A percentile compares a stretch with the other conserved stretches of the same genome.
Evolutionary conservation across 2,888 invertebrate genomes (phyloP).

Genomic region (Chymomyza amoena): DNA sequence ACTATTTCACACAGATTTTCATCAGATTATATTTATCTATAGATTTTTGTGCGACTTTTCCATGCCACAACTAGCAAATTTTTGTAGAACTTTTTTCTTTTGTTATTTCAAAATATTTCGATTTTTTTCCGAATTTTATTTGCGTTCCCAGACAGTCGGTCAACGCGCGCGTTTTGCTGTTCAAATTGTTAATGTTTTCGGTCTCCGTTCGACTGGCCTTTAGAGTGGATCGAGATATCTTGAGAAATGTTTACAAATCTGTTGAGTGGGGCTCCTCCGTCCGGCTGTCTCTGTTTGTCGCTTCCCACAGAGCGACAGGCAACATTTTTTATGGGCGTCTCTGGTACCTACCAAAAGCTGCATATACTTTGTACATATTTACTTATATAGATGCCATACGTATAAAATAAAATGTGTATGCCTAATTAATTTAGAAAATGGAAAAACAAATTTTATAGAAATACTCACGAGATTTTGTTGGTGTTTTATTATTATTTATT

Average conservation of each 20-base stretch:
- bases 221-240: slow-evolving; percentile 33
- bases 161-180: slow-evolving; percentile 47
- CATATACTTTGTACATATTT: slow-evolving; percentile 14
- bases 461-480: neutral
- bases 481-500: too few relatives aligned
- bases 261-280: slow-evolving; percentile 53
- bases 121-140: neutral
- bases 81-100: neutral
- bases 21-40: neutral
- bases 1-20: slow-evolving; percentile 1
- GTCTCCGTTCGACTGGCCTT: slow-evolving; percentile 30
- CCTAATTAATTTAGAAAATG: slow-evolving; percentile 24
- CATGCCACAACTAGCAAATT: neutral
- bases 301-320: slow-evolving; percentile 21
- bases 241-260: slow-evolving; percentile 66
- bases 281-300: slow-evolving; percentile 17
- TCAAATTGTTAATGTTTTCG: slow-evolving; percentile 58
- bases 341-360: slow-evolving; percentile 25
- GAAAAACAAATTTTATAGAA: slow-evolving; percentile 27
- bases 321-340: slow-evolving; percentile 51
- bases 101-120: neutral
- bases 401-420: slow-evolving; percentile 14
- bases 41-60: neutral
- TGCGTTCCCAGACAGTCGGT: slow-evolving; percentile 7
- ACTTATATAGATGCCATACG: slow-evolving; percentile 37